These are phyloP conservation scores for Cuniculus paca DNA, from an alignment of 2,797 vertebrate genomes.

Conservation along the genomic window DNA sequence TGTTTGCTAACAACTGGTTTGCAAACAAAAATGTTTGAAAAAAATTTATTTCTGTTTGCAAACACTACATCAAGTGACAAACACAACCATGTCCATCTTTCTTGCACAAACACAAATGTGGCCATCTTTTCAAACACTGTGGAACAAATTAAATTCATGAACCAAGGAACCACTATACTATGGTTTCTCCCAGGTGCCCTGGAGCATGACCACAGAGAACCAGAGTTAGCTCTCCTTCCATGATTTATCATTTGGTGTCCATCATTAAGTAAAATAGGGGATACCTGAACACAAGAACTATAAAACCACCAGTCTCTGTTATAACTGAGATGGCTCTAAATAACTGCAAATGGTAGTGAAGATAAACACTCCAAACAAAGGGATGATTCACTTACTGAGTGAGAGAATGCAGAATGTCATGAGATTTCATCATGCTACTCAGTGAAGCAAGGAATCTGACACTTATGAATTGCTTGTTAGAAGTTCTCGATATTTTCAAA, in stretches of 20 bases:
- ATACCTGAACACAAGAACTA: not conserved
- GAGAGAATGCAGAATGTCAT: not conserved
- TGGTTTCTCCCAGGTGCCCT: not conserved
- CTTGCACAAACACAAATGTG: not conserved
- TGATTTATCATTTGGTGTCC: no score
- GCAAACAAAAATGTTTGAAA: not conserved
- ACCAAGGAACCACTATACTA: not conserved
- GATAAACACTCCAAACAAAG: not conserved
- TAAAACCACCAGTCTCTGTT: not conserved
- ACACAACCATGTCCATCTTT: not conserved
- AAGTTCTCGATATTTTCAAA: not conserved
- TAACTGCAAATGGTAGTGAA: not conserved
- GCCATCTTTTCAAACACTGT: not conserved
- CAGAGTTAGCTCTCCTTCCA: not conserved
- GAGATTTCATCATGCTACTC: not conserved
- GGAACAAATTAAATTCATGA: not conserved
- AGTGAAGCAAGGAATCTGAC: not conserved
- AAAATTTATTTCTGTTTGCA: not conserved
- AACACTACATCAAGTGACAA: not conserved
- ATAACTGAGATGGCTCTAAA: not conserved
- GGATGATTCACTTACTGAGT: accelerated
- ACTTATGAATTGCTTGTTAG: not conserved
- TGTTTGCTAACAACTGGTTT: not conserved
- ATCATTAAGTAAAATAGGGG: not conserved
- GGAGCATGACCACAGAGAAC: no score